These are phyloP conservation scores for Agriopis leucophaearia DNA, from an alignment of 2,888 invertebrate genomes.

Conservation along the genomic window DNA sequence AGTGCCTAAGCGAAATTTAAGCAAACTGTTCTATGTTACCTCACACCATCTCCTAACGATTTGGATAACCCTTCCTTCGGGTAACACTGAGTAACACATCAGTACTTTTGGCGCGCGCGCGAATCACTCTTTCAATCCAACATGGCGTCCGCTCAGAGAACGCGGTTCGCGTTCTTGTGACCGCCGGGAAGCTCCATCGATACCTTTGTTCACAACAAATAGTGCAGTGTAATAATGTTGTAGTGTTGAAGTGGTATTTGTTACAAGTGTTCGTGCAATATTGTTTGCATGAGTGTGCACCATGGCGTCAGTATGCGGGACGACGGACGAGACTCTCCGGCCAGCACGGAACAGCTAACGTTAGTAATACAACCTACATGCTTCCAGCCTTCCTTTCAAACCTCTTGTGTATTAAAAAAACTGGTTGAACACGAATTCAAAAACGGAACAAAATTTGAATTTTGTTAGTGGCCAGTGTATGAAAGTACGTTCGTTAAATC, in stretches of 20 bases:
- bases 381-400: neutral
- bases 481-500: neutral
- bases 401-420: neutral
- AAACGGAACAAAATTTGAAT: neutral
- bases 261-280: conserved; percentile 38
- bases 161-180: conserved; percentile 73
- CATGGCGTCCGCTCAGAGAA: conserved; percentile 77
- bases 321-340: conserved; percentile 80
- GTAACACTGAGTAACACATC: conserved; percentile 62
- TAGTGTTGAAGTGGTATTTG: conserved; percentile 69
- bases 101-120: conserved; percentile 81
- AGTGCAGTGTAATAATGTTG: conserved; percentile 72
- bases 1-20: too few relatives aligned
- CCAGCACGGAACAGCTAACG: conserved; percentile 84
- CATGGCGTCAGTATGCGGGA: conserved; percentile 76
- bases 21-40: neutral
- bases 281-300: conserved; percentile 78
- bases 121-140: conserved; percentile 74
- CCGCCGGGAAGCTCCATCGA: conserved; percentile 58
- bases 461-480: neutral
- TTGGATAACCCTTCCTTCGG: conserved; percentile 39
- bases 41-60: neutral
- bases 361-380: conserved; percentile 59
- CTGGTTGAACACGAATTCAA: neutral
- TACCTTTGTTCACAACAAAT: conserved; percentile 49